A percentile compares a stretch with the other conserved stretches of the same genome.
These are phyloP conservation scores for Pissodes strobi DNA, from an alignment of 1,140 invertebrate species.

Conservation along the genomic window DNA sequence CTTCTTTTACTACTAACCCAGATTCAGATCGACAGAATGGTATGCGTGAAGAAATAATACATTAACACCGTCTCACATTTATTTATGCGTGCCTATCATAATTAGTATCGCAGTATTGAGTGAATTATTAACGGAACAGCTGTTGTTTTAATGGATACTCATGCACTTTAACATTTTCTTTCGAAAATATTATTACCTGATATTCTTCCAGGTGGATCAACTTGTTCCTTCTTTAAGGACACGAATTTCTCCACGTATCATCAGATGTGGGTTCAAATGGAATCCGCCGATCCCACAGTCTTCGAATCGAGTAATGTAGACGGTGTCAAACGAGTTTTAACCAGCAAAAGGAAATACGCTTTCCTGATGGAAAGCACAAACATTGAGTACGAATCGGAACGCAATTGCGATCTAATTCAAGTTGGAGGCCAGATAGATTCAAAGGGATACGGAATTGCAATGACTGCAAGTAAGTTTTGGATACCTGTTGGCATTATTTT, in stretches of 20 bases:
- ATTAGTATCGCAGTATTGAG: too few relatives aligned
- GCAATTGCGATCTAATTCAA: slow-evolving; percentile 76
- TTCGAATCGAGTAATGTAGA: slow-evolving; percentile 80
- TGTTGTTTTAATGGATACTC: too few relatives aligned
- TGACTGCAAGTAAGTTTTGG: slow-evolving; percentile 67
- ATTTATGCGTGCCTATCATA: too few relatives aligned
- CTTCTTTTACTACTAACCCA: too few relatives aligned
- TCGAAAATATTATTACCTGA: slow-evolving; percentile 12
- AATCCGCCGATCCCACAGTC: slow-evolving; percentile 76
- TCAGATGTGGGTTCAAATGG: slow-evolving; percentile 77
- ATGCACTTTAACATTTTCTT: too few relatives aligned
- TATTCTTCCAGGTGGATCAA: slow-evolving; percentile 32
- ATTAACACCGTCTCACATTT: too few relatives aligned
- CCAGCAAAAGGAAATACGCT: slow-evolving; percentile 71
- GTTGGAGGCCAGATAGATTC: slow-evolving; percentile 76
- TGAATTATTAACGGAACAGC: too few relatives aligned
- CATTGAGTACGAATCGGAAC: slow-evolving; percentile 77
- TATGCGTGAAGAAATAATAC: too few relatives aligned
- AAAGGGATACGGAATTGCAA: slow-evolving; percentile 83
- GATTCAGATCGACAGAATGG: too few relatives aligned
- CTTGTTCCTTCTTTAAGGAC: slow-evolving; percentile 54
- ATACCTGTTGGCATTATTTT: too few relatives aligned
- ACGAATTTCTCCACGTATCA: slow-evolving; percentile 74
- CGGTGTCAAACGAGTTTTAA: slow-evolving; percentile 80
- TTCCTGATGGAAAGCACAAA: slow-evolving; percentile 86